Base-by-base conservation (phyloP, 2,888 invertebrate species). In the Coelinius sp. region DNA sequence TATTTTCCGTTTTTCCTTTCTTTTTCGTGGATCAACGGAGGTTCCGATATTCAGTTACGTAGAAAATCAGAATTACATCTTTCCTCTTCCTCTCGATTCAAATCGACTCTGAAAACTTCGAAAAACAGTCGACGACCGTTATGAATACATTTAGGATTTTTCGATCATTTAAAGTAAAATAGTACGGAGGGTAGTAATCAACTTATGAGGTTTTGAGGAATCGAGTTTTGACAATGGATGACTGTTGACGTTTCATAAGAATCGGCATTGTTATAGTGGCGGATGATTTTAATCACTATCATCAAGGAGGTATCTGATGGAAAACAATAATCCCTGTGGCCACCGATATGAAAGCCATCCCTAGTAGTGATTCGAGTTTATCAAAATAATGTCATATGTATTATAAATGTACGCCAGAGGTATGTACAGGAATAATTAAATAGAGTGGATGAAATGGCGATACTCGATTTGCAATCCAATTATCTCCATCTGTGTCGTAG, bases 381-480 rank as follows among this genome's bases (percentile, higher is more conserved):
- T 27, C 44, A 59, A 59, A 56, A 68, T 68, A 52, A 59, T 17
- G 31, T 56, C 56, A 27, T n/a, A 31, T 14, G 12, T 12, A 41
- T 56, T 52, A 56, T 66, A 22, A 68, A 68, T 77, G 71, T 69
- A 67, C 70, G 68, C 74, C 71, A 77, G 68, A 41, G 73, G 73
- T 73, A 77, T 70, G 44, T 65, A 70, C 49, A 67, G 14, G 67
- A 75, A 76, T 79, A 76, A 79, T 79, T 75, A 73, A 74, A 77
- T 77, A 76, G 70, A 69, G 62, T 69, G 71, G 69, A 59, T 27
- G 27, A 12, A 41, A 46, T 63, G 5, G 53, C n/a, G 27, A 63
- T 70, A 73, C 73, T 76, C 70, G 66, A 76, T 76, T 69, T 73
- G 71, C 74, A 68, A 76, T 77, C 71, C 76, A 78, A 80, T 78